phyloP scores from a whole-genome alignment of 2,113 vertebrate species.

The Felis catus region F.catus_Fca126_mat1.0 CM031413.1:44068001-44068500 shows the following conservation, averaged over 20 bases:
- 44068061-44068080: background rate
- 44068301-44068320: conserved; percentile 22
- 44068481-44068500: background rate
- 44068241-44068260: background rate
- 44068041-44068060: background rate
- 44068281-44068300: conserved; percentile 65
- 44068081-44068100: background rate
- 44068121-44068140: background rate
- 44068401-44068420: background rate
- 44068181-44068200: background rate
- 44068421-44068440: background rate
- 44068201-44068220: background rate
- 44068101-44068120: background rate
- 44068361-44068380: background rate
- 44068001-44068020: background rate
- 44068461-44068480: background rate
- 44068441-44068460: background rate
- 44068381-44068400: background rate
- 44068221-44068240: background rate
- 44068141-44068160: background rate
- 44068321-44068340: background rate
- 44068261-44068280: background rate
- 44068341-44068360: background rate
- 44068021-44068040: background rate
- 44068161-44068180: background rate